Evolutionary conservation across 2,113 vertebrate genomes (phyloP).

Genomic region (Nansenia antarctica): DNA sequence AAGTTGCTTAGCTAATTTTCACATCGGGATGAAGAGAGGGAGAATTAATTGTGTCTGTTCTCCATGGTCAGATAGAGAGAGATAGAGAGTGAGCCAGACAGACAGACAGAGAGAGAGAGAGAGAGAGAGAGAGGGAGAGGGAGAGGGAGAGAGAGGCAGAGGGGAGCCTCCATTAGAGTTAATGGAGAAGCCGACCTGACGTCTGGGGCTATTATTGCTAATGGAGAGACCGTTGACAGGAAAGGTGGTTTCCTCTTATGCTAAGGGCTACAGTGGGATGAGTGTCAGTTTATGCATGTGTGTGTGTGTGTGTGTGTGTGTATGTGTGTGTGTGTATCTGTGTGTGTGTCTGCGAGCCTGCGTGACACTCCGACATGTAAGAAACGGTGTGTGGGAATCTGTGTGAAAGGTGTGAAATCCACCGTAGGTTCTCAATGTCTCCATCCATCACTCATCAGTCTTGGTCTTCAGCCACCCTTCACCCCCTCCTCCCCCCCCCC

Average conservation of each 20-base stretch:
- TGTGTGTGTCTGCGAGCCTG: too few relatives aligned
- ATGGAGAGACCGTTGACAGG: slow-evolving; percentile 59
- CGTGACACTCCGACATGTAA: too few relatives aligned
- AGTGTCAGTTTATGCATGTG: neutral
- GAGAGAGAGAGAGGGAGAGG: slow-evolving; percentile 5
- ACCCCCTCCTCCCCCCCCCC: too few relatives aligned
- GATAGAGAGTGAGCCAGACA: slow-evolving; percentile 29
- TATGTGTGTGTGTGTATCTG: neutral
- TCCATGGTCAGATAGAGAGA: slow-evolving; percentile 4
- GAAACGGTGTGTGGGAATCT: too few relatives aligned
- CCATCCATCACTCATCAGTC: too few relatives aligned
- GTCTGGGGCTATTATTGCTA: slow-evolving; percentile 57
- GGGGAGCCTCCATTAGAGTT: slow-evolving; percentile 56
- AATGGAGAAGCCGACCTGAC: slow-evolving; percentile 55
- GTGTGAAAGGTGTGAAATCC: too few relatives aligned
- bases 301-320: neutral
- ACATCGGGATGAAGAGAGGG: slow-evolving; percentile 21
- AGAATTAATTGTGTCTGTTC: slow-evolving; percentile 18
- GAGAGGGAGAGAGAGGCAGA: neutral
- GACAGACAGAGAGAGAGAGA: neutral
- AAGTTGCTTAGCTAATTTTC: slow-evolving; percentile 45
- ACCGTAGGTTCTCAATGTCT: too few relatives aligned
- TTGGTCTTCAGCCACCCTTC: too few relatives aligned
- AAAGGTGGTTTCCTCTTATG: slow-evolving; percentile 56
- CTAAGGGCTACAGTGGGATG: slow-evolving; percentile 35